These are phyloP conservation scores for Phylloscopus trochiloides DNA, from an alignment of 2,113 vertebrate genomes.

Conservation along the genomic window DNA sequence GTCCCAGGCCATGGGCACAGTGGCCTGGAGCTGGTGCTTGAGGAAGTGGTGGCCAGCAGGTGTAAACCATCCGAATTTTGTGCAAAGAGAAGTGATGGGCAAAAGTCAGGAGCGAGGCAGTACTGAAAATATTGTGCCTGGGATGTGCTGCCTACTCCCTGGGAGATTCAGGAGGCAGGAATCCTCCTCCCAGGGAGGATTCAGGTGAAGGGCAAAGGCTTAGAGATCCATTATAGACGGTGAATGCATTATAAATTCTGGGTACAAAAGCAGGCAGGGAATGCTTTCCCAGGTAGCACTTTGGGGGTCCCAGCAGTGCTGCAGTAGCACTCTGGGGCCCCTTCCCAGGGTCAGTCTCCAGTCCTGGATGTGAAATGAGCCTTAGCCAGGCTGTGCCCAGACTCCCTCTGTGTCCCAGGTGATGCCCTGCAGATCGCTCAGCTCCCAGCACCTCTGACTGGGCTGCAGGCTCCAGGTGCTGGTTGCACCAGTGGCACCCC, in stretches of 20 bases:
- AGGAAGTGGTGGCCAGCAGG: neutral
- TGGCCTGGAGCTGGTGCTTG: neutral
- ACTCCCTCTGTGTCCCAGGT: neutral
- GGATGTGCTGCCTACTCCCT: neutral
- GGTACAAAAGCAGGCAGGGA: neutral
- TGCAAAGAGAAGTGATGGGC: neutral
- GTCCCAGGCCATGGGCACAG: fast-evolving
- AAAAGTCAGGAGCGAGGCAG: fast-evolving
- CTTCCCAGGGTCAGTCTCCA: neutral
- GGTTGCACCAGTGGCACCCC: neutral
- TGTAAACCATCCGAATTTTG: neutral
- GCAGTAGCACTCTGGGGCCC: neutral
- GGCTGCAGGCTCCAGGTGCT: neutral
- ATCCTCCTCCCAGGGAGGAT: too few species aligned
- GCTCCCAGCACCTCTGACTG: neutral
- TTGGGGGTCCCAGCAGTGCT: neutral
- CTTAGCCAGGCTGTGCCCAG: too few species aligned
- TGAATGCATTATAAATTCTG: neutral
- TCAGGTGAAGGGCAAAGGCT: neutral
- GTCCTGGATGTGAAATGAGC: neutral
- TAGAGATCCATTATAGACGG: neutral
- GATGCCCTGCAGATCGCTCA: fast-evolving
- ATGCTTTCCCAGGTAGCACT: neutral
- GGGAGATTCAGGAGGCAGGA: neutral
- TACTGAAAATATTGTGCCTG: neutral